phyloP scores from a whole-genome alignment of 2,113 vertebrate genomes.

The Verasper variegatus region DNA sequence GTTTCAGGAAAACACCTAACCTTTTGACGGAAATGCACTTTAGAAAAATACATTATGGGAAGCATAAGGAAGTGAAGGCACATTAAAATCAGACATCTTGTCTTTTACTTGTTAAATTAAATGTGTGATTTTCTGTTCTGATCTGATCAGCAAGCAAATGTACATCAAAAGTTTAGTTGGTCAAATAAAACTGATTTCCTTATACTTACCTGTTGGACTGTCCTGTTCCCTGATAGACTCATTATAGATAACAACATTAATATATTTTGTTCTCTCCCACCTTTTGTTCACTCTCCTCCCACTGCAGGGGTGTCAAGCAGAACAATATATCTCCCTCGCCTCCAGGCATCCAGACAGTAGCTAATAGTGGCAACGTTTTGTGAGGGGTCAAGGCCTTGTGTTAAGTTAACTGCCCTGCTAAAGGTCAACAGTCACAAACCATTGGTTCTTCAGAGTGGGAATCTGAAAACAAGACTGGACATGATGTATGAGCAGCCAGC shows the following conservation, averaged over 20 bases:
- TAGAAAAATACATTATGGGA: background rate
- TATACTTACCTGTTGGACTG: background rate
- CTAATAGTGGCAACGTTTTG: conserved; percentile 38
- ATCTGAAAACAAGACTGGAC: conserved; percentile 8
- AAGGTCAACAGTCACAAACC: conserved; percentile 50
- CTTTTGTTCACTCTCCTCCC: background rate
- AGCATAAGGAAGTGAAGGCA: background rate
- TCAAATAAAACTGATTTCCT: background rate
- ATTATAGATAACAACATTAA: background rate
- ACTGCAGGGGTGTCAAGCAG: conserved; percentile 4
- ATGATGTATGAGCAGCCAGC: conserved; percentile 24
- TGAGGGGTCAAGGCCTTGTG: conserved; percentile 49
- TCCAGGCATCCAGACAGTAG: conserved; percentile 21
- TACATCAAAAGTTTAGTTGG: background rate
- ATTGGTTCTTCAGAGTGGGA: conserved; percentile 12
- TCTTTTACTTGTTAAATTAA: conserved; percentile 2
- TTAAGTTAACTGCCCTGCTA: conserved; percentile 43
- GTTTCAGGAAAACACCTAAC: conserved; percentile 29
- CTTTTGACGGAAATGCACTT: conserved; percentile 27
- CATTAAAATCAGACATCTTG: background rate
- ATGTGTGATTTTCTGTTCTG: background rate
- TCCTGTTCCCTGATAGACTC: background rate
- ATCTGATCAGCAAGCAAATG: background rate
- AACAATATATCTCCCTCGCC: conserved; percentile 24
- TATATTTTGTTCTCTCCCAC: background rate